These are phyloP conservation scores for Ornithoptera alexandrae DNA, from an alignment of 2,888 invertebrate species.

Conservation along the genomic window DNA sequence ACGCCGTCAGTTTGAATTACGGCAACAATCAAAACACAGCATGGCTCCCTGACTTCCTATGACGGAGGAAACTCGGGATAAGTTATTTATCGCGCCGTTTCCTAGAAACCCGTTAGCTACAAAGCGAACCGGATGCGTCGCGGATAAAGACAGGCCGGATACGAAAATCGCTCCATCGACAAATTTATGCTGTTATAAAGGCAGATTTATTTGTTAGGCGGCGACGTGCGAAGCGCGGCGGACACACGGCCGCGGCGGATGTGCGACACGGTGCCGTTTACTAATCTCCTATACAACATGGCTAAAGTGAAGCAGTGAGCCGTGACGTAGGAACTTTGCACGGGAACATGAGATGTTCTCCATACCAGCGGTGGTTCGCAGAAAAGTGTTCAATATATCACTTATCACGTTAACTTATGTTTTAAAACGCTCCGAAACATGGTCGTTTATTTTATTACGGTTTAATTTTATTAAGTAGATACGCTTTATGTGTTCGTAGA, in stretches of 20 bases:
- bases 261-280: background rate
- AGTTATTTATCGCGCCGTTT: constrained; percentile 40
- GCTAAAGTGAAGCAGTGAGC: too few species aligned
- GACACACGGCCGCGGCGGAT: constrained; percentile 38
- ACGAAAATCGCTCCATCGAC: constrained; percentile 72
- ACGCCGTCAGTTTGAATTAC: constrained; percentile 1
- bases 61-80: constrained; percentile 24
- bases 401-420: too few species aligned
- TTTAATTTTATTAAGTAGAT: too few species aligned
- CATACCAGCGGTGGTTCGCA: too few species aligned
- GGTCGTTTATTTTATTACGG: too few species aligned
- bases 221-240: constrained; percentile 57
- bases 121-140: constrained; percentile 60
- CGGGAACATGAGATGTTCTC: too few species aligned
- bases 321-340: too few species aligned
- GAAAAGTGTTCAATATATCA: too few species aligned
- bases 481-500: too few species aligned
- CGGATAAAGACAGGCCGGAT: constrained; percentile 67
- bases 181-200: constrained; percentile 76
- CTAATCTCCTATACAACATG: too few species aligned
- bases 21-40: background rate
- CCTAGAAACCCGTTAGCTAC: constrained; percentile 44
- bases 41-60: constrained; percentile 5
- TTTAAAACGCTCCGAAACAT: too few species aligned
- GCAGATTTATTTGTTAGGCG: constrained; percentile 68